Base-by-base conservation (phyloP, 2,888 invertebrate species). In the Herminia tarsipennalis region DNA sequence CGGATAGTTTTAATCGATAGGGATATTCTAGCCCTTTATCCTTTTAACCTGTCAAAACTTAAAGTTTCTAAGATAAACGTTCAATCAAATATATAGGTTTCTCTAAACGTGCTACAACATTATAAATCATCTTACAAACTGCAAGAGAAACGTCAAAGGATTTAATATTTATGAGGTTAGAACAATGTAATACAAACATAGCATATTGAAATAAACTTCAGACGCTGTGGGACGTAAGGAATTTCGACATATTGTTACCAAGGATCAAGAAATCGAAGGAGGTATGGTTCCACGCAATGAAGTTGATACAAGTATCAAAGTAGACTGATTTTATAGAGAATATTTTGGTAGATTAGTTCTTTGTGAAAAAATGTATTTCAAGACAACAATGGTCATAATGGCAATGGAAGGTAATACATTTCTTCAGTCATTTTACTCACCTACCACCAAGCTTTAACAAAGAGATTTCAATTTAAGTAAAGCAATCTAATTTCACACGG, bases 401-500 rank as follows among this genome's bases (percentile, higher is more conserved):
- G n/a, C n/a, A n/a, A n/a, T n/a, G n/a, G n/a, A n/a, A n/a, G n/a
- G n/a, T n/a, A n/a, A n/a, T n/a, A 24, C 42, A 45, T 52, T 41
- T 47, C 18, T 35, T 29, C 36, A 18, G 36, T 30, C 9, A 30
- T 36, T 35, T 51, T 38, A 24, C 39, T 21, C 2, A 21, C 21
- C 12, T 32, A 22, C 14, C 32, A 30, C 30, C n/a, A n/a, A n/a
- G 43, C 54, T 57, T 60, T 66, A 64, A 73, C 69, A 69, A 64
- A 66, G 65, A 72, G 70, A 76, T 77, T 81, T 78, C 78, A 81
- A 80, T 81, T 81, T 78, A 76, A 76, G 70, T 76, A 76, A 77
- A 74, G 75, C 72, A 72, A 80, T 79, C 75, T 74, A 81, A 83
- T 82, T 83, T 83, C 79, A 80, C 81, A 81, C 81, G 64, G 63